Base-by-base conservation (phyloP, 2,888 invertebrate species). In the Helleia helle region DNA sequence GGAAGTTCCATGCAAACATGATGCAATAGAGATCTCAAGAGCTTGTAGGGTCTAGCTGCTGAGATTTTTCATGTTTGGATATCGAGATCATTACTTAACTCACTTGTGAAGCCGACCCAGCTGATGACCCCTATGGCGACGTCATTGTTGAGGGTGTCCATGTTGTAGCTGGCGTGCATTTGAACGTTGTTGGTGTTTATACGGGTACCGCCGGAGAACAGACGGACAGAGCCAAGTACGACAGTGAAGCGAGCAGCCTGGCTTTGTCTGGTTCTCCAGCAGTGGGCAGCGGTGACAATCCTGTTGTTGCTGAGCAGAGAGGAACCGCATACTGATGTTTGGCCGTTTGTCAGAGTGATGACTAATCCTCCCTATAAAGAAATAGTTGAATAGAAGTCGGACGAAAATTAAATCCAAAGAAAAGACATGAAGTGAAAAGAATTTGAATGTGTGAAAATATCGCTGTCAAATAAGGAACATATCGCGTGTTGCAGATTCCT, bases 221-320 rank as follows among this genome's bases (percentile, higher is more conserved):
- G 49, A 0, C 29, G 22, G 2, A 40, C 24, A 5, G 59, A 56
- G 3, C 66, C 71, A 5, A 71, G 55, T n/a, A 70, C 69, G 13
- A 71, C 56, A 22, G 41, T 41, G 50, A 72, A 59, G 37, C 56
- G 55, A 7, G 55, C 51, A 13, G 67, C 72, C 36, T 61, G 60
- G 39, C 39, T 49, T 17, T 50, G 41, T 3, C 58, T 51, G 45
- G 64, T 56, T 29, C 49, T 48, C 71, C 69, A 67, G 53, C 68
- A 70, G 48, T 70, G 47, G 0, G 57, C 70, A 0, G 69, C 62
- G 0, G 68, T 70, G 24, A 65, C 48, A 7, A 55, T 44, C 1
- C 59, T 59, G 2, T 49, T 62, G 44, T 52, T 43, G 34, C 58
- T 53, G 5, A 68, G 36, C 40, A 86, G 62, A 1, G 76, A 69